phyloP scores from a whole-genome alignment of 2,113 vertebrate species.

The Alouatta palliata region DNA sequence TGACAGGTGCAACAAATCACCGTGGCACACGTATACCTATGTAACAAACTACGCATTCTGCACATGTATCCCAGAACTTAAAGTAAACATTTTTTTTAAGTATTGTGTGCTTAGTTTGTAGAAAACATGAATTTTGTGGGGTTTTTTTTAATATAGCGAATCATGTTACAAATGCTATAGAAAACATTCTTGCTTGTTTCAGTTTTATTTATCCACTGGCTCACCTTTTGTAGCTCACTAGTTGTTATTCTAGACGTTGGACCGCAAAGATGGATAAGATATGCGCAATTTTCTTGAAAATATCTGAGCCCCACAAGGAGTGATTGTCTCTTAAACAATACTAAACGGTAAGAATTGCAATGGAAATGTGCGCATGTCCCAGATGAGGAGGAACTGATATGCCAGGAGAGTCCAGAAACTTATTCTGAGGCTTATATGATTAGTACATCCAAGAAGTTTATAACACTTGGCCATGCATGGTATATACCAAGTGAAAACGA shows the following conservation, averaged over 20 bases:
- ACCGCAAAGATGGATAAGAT: neutral
- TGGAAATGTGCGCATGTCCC: neutral
- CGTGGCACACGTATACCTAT: no score
- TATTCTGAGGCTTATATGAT: neutral
- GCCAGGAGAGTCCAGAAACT: neutral
- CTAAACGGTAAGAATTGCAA: neutral
- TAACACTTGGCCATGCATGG: neutral
- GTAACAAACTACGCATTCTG: no score
- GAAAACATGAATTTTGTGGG: neutral
- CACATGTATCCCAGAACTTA: no score
- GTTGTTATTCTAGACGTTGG: neutral
- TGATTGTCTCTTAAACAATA: neutral
- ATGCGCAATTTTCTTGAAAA: neutral
- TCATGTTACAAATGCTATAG: neutral
- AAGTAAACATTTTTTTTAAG: no score
- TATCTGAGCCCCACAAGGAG: neutral
- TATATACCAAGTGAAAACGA: neutral
- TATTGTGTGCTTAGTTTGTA: neutral
- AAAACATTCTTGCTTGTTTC: neutral
- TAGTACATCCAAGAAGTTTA: neutral
- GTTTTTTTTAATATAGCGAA: neutral
- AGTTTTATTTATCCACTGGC: neutral
- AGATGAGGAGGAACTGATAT: neutral
- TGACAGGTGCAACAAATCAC: no score
- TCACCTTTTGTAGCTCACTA: neutral